Percentiles rank a stretch among this genome's conserved stretches.
These are phyloP conservation scores for Syrista parreyssii DNA, from an alignment of 2,888 invertebrate species.

Conservation along the genomic window DNA sequence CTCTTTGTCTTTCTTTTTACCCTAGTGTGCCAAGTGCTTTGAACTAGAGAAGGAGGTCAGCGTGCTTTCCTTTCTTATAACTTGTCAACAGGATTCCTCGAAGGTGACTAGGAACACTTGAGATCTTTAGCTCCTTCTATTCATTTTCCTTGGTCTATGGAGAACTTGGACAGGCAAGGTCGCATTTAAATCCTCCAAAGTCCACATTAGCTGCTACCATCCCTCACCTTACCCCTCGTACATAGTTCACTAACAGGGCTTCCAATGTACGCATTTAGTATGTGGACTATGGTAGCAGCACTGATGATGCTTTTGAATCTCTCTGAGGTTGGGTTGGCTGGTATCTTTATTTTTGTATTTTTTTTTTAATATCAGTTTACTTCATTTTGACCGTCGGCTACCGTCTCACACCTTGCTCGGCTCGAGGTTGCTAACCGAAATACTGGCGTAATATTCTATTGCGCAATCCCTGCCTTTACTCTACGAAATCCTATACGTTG, in stretches of 20 bases:
- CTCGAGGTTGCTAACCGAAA: background rate
- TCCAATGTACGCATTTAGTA: background rate
- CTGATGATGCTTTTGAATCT: background rate
- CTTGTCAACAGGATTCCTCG: background rate
- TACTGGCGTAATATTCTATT: background rate
- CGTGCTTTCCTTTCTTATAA: background rate
- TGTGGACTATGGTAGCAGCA: background rate
- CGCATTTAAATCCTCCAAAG: background rate
- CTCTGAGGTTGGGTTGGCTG: background rate
- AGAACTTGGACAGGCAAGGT: background rate
- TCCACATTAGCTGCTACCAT: background rate
- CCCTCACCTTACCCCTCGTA: background rate
- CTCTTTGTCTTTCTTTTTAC: background rate
- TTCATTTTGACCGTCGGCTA: background rate
- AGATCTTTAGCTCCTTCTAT: background rate
- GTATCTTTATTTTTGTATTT: no score
- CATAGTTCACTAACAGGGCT: background rate
- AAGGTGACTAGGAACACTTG: background rate
- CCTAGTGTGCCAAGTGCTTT: no score
- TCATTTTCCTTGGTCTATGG: background rate
- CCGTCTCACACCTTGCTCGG: background rate
- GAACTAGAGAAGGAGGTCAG: background rate
- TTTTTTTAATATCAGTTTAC: background rate
- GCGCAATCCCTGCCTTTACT: background rate
- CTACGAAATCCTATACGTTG: background rate